Percentiles rank a stretch among this genome's conserved stretches.
Evolutionary conservation across 37 sponge, comb jelly and placozoan species (phyloP).

Genomic region (Chondrilla cf. caribensis): DNA sequence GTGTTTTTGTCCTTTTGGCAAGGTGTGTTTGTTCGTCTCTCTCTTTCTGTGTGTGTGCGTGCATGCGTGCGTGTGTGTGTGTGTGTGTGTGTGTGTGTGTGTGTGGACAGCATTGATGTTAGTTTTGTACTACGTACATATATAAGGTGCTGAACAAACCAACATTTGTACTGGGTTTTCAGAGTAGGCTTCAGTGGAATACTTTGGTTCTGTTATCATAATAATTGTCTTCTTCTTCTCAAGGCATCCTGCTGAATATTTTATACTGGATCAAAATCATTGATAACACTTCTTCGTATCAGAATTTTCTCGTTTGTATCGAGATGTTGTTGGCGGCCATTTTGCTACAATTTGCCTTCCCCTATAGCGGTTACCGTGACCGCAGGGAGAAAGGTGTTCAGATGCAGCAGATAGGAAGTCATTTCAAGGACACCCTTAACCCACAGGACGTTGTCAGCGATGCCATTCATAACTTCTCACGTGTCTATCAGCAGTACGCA

Average conservation of each 20-base stretch:
- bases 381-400: constrained; percentile 69
- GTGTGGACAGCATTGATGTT: background rate
- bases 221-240: constrained; percentile 14
- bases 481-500: constrained; percentile 90
- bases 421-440: constrained; percentile 91
- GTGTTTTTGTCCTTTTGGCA: constrained; percentile 98
- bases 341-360: constrained; percentile 84
- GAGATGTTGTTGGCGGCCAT: constrained; percentile 96
- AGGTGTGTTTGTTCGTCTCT: constrained; percentile 46
- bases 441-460: constrained; percentile 93
- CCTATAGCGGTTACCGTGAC: constrained; percentile 74
- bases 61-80: background rate
- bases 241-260: constrained; percentile 79
- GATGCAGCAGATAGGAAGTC: constrained; percentile 67
- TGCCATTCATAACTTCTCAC: constrained; percentile 96
- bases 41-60: background rate
- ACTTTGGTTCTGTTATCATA: background rate
- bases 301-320: constrained; percentile 94
- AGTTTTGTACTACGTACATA: background rate
- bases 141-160: too few species aligned
- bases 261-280: constrained; percentile 61
- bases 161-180: too few species aligned
- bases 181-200: too few species aligned
- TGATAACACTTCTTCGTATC: constrained; percentile 68
- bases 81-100: background rate